Evolutionary conservation across 1,140 invertebrate genomes (phyloP).

Genomic region (Chironomus striatipennis): DNA sequence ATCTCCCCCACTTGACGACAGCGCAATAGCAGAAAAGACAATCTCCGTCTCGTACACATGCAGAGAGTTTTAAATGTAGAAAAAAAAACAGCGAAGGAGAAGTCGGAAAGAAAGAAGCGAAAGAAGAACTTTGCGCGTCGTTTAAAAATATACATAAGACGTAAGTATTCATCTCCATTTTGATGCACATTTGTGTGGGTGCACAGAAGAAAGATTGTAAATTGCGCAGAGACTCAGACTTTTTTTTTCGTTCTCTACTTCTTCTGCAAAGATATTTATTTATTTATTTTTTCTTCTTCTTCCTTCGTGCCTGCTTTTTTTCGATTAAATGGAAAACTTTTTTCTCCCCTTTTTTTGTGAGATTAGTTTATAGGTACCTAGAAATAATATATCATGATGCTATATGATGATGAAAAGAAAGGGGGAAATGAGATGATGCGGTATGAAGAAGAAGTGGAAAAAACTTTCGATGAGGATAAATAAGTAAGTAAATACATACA

Average conservation of each 20-base stretch:
- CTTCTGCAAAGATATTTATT: background rate
- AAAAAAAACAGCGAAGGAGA: no score
- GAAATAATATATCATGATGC: no score
- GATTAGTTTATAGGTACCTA: no score
- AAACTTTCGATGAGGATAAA: background rate
- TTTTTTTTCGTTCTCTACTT: background rate
- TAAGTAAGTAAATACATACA: background rate
- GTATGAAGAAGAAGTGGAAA: background rate
- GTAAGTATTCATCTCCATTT: background rate
- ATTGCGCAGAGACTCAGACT: background rate
- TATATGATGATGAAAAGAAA: no score
- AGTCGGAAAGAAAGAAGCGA: background rate
- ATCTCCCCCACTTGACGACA: slow-evolving; percentile 19
- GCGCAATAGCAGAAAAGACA: no score
- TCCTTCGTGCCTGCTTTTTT: no score
- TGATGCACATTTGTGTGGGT: slow-evolving; percentile 11
- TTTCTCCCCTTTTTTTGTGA: no score
- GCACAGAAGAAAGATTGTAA: background rate
- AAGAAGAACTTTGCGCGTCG: background rate
- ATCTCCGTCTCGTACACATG: no score
- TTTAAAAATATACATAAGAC: background rate
- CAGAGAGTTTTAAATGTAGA: no score
- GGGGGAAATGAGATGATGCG: no score
- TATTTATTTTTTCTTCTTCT: no score
- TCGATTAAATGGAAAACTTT: no score